Conservation (phyloP, 1,140 invertebrate species). For the Kradibia gibbosae region DNA sequence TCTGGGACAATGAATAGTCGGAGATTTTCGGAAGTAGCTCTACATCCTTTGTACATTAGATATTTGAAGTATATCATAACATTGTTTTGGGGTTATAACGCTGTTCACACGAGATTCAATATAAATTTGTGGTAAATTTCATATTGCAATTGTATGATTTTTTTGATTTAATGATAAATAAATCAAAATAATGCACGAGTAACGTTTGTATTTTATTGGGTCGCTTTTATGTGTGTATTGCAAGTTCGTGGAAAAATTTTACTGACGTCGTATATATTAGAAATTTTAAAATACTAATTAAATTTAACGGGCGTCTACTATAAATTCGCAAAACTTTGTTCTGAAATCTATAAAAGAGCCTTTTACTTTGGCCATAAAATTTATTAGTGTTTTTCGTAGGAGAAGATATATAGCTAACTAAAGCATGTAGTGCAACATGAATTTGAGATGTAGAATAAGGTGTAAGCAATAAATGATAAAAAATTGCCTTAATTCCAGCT, state of each 20-base stretch:
- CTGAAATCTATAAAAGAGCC: background rate
- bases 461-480: slow-evolving; percentile 13
- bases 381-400: background rate
- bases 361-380: background rate
- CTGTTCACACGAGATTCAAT: no score
- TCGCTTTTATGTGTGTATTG: no score
- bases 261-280: no score
- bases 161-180: no score
- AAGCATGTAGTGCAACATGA: background rate
- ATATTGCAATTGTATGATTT: no score
- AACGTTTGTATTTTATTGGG: no score
- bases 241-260: no score
- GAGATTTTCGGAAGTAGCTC: background rate
- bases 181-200: no score
- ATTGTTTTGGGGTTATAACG: no score
- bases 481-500: slow-evolving; percentile 9
- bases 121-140: no score
- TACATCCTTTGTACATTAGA: background rate
- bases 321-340: background rate
- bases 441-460: background rate
- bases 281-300: no score
- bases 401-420: background rate
- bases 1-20: background rate
- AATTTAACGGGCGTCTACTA: background rate
- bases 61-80: background rate